Conservation (phyloP, 2,113 vertebrate genomes). For the Melanostigma gelatinosum region DNA sequence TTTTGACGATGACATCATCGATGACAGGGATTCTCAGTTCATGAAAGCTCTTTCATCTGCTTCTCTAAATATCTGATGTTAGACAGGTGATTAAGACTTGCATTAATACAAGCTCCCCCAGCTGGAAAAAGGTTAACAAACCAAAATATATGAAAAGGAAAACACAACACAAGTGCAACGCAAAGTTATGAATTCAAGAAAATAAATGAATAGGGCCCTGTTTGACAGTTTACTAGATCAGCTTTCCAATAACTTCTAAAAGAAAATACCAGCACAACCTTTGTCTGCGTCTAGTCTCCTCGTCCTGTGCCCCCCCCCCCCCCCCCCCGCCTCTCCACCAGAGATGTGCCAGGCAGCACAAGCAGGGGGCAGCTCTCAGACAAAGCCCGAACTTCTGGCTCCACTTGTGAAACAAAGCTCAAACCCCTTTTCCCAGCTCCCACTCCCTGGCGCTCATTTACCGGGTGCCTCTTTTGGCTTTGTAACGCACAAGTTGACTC, state of each 20-base stretch:
- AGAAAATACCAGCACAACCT: slow-evolving; percentile 6
- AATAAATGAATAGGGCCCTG: background rate
- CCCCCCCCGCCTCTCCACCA: slow-evolving; percentile 24
- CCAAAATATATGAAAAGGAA: background rate
- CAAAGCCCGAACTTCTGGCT: slow-evolving; percentile 70
- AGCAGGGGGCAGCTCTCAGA: slow-evolving; percentile 59
- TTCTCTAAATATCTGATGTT: background rate
- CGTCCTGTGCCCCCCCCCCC: background rate
- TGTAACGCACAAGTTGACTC: slow-evolving; percentile 60
- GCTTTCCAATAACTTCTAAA: background rate
- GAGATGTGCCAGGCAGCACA: slow-evolving; percentile 59
- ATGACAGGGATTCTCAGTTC: background rate
- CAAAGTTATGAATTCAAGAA: background rate
- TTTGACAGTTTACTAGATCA: slow-evolving; percentile 2
- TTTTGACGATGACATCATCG: background rate
- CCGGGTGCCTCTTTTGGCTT: slow-evolving; percentile 67
- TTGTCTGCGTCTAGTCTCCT: slow-evolving; percentile 10
- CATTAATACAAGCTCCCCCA: background rate
- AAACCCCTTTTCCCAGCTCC: slow-evolving; percentile 60
- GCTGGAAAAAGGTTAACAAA: background rate
- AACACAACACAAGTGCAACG: background rate
- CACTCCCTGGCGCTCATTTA: slow-evolving; percentile 62
- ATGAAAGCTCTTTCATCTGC: background rate
- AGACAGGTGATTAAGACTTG: background rate
- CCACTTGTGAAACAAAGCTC: slow-evolving; percentile 73